These are phyloP conservation scores for Todus mexicanus DNA, from an alignment of 2,797 vertebrate genomes.

Conservation along the genomic window DNA sequence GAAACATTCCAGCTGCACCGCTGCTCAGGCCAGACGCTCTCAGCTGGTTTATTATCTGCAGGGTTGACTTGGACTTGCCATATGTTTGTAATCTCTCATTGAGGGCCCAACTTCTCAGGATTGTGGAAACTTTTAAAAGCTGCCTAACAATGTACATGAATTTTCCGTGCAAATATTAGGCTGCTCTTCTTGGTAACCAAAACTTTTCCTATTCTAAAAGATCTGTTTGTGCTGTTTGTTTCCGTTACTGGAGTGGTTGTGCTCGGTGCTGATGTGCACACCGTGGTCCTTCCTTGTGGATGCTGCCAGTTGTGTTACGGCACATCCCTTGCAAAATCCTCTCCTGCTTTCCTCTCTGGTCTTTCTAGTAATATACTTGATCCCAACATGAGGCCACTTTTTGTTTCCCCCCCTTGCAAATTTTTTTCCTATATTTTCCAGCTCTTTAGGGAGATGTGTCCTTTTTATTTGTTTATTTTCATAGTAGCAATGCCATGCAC, in stretches of 20 bases:
- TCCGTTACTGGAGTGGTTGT: background rate
- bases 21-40: background rate
- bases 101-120: background rate
- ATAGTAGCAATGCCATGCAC: background rate
- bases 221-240: background rate
- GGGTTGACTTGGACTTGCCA: background rate
- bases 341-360: background rate
- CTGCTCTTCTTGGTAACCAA: background rate
- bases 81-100: background rate
- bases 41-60: background rate
- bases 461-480: no score
- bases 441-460: no score
- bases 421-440: background rate
- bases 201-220: background rate
- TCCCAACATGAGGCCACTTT: background rate
- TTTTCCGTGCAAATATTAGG: conserved; percentile 14
- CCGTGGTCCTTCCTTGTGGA: background rate
- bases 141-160: background rate
- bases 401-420: background rate
- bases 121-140: background rate
- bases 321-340: background rate
- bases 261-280: background rate
- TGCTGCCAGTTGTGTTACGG: background rate
- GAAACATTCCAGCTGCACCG: background rate
- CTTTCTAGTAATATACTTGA: background rate